Percentiles rank a stretch among this genome's conserved stretches.
These are phyloP conservation scores for Automeris io DNA, from an alignment of 2,888 invertebrate species.

Conservation along the genomic window DNA sequence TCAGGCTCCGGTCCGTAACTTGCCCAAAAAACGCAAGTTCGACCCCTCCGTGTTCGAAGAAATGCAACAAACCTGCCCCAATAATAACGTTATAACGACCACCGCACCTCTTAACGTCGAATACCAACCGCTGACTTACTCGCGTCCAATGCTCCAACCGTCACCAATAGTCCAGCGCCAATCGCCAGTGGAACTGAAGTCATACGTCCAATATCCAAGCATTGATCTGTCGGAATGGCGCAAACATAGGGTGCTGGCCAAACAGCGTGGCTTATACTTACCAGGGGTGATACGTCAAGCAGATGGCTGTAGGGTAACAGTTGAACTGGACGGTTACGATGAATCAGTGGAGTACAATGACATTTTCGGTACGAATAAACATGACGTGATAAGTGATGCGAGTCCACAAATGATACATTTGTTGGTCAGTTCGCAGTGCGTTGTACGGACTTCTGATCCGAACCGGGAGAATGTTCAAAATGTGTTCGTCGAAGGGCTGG, in stretches of 20 bases:
- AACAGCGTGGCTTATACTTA: constrained; percentile 87
- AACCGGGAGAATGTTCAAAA: constrained; percentile 79
- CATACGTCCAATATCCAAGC: constrained; percentile 70
- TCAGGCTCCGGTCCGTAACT: constrained; percentile 81
- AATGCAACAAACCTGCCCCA: constrained; percentile 71
- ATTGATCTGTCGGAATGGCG: constrained; percentile 96
- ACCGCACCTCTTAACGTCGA: constrained; percentile 38
- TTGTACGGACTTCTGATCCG: constrained; percentile 81
- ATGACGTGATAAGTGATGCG: constrained; percentile 94
- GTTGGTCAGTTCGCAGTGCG: constrained; percentile 87
- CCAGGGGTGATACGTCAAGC: constrained; percentile 92
- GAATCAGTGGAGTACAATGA: constrained; percentile 84
- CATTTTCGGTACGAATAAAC: constrained; percentile 87
- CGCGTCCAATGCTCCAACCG: constrained; percentile 48
- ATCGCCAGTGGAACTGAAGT: constrained; percentile 75
- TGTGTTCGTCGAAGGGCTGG: constrained; percentile 91
- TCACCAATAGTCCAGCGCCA: constrained; percentile 62
- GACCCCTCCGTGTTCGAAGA: constrained; percentile 87
- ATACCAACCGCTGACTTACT: constrained; percentile 41
- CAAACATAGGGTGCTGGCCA: constrained; percentile 93
- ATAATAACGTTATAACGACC: constrained; percentile 48
- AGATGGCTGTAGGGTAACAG: constrained; percentile 82
- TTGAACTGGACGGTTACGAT: constrained; percentile 88
- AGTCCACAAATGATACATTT: constrained; percentile 92
- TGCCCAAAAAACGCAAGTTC: constrained; percentile 96